A percentile compares a stretch with the other conserved stretches of the same genome.
Evolutionary conservation across 2,888 invertebrate genomes (phyloP).

Genomic region (Trissonchulus latispiculum): DNA sequence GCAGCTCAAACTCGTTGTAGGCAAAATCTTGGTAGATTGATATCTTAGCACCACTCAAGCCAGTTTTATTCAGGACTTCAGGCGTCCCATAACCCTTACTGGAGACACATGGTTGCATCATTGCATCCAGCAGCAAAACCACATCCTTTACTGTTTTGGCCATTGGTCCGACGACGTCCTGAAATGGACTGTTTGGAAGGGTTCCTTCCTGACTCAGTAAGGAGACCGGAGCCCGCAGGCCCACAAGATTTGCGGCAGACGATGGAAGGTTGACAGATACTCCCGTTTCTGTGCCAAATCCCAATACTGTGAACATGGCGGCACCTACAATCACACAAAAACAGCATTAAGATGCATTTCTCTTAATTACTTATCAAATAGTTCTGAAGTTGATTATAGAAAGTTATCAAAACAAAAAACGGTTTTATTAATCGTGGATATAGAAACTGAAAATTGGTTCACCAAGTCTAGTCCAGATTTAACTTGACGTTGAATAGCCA

Average conservation of each 20-base stretch:
- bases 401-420: no score
- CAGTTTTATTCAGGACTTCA: background rate
- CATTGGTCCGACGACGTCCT: conserved; percentile 7
- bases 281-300: conserved; percentile 1
- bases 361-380: no score
- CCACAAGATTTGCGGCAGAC: background rate
- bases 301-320: conserved; percentile 3
- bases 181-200: background rate
- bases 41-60: background rate
- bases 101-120: background rate
- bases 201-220: background rate
- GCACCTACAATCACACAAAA: conserved; percentile 9
- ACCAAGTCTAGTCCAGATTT: no score
- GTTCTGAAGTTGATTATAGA: no score
- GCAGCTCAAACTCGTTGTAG: background rate
- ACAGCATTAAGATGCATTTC: no score
- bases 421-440: no score
- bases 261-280: conserved; percentile 3
- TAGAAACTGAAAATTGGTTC: no score
- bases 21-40: background rate
- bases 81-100: background rate
- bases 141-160: background rate
- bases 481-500: no score
- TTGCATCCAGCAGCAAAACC: background rate
- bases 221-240: conserved; percentile 3